phyloP scores from a whole-genome alignment of 2,888 invertebrate genomes.

The Epirrita christyi region DNA sequence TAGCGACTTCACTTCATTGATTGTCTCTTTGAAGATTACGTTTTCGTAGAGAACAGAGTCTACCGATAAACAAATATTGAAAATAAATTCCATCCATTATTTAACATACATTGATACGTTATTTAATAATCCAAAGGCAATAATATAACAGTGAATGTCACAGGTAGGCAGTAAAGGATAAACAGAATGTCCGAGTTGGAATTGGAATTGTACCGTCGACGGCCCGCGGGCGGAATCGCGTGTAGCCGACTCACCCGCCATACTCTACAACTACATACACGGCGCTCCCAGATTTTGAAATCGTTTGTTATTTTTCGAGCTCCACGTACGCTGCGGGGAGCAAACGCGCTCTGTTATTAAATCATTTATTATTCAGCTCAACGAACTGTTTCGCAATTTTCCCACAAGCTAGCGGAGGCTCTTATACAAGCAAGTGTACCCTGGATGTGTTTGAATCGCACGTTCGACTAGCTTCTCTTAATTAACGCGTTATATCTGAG shows the following conservation, averaged over 20 bases:
- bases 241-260: constrained; percentile 40
- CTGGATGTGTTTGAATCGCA: constrained; percentile 46
- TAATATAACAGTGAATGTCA: constrained; percentile 41
- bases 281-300: constrained; percentile 72
- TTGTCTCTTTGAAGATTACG: constrained; percentile 34
- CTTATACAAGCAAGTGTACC: constrained; percentile 46
- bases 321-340: constrained; percentile 71
- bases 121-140: constrained; percentile 38
- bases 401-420: constrained; percentile 65
- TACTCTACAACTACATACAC: constrained; percentile 49
- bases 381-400: constrained; percentile 82
- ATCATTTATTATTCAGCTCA: constrained; percentile 83
- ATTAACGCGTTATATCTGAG: constrained; percentile 40
- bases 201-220: constrained; percentile 39
- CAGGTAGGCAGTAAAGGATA: constrained; percentile 41
- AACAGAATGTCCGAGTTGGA: constrained; percentile 41
- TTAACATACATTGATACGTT: constrained; percentile 29
- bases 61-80: constrained; percentile 1
- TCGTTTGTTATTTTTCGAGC: constrained; percentile 80
- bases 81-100: constrained; percentile 9
- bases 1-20: constrained; percentile 58
- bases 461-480: constrained; percentile 38
- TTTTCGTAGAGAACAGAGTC: background rate
- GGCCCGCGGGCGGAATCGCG: constrained; percentile 54
- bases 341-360: constrained; percentile 82